A percentile compares a stretch with the other conserved stretches of the same genome.
phyloP scores from a whole-genome alignment of 2,797 vertebrate species.

The Chrosomus eos region DNA sequence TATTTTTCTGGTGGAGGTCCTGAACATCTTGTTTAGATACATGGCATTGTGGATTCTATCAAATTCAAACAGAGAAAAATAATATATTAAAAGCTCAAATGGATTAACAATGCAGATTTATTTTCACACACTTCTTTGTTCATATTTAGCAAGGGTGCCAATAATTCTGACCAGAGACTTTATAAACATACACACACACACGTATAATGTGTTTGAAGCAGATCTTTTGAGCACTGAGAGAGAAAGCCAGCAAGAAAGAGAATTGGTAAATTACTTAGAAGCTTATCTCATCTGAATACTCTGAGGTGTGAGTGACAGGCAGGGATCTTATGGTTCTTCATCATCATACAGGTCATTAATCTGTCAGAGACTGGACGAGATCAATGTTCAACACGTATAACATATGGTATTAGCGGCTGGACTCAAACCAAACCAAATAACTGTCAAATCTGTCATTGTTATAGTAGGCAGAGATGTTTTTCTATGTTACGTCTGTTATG shows the following conservation, averaged over 20 bases:
- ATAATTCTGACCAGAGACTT: background rate
- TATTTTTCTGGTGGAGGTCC: no score
- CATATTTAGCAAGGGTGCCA: background rate
- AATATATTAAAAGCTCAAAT: background rate
- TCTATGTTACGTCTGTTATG: background rate
- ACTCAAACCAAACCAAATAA: constrained; percentile 4
- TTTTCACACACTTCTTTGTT: background rate
- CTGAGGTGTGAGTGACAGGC: background rate
- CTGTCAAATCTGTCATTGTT: constrained; percentile 20
- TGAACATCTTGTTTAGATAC: no score
- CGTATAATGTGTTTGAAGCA: background rate
- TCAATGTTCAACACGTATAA: background rate
- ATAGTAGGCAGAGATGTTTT: constrained; percentile 16
- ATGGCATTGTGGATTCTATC: no score
- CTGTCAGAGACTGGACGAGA: background rate
- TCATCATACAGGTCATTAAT: constrained; percentile 2
- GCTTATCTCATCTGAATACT: constrained; percentile 1
- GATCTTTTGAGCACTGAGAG: background rate
- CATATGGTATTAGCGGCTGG: background rate
- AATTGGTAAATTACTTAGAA: background rate
- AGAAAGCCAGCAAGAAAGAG: background rate
- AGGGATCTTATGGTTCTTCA: background rate
- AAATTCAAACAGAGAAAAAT: background rate
- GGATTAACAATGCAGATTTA: background rate
- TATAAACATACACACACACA: background rate